phyloP scores from a whole-genome alignment of 1,140 invertebrate genomes.

The Aphis gossypii region DNA sequence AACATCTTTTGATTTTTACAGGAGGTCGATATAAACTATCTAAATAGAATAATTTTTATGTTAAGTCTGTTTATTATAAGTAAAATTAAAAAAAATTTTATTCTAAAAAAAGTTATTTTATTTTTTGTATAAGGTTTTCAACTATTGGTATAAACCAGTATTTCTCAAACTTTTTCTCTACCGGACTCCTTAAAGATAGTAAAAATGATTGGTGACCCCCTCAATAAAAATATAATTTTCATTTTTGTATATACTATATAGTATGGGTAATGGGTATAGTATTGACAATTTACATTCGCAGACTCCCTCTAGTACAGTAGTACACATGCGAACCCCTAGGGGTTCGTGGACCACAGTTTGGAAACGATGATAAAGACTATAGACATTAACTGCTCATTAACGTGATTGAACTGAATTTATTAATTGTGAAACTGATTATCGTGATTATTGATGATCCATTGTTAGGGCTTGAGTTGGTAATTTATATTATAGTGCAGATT shows the following conservation, averaged over 20 bases:
- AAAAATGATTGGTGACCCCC: too few relatives aligned
- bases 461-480: background rate
- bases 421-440: background rate
- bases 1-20: slow-evolving; percentile 84
- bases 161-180: too few relatives aligned
- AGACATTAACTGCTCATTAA: background rate
- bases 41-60: slow-evolving; percentile 65
- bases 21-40: slow-evolving; percentile 88
- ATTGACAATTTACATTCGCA: too few relatives aligned
- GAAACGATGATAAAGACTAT: background rate
- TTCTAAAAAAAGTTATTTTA: background rate
- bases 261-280: too few relatives aligned
- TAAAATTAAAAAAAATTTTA: background rate
- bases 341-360: too few relatives aligned
- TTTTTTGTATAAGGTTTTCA: background rate
- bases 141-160: background rate
- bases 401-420: background rate
- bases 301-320: too few relatives aligned
- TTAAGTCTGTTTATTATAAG: background rate
- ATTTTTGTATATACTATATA: too few relatives aligned
- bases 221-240: too few relatives aligned
- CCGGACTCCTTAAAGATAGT: too few relatives aligned
- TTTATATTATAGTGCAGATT: background rate
- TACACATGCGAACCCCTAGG: too few relatives aligned
- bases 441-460: too few relatives aligned